A percentile compares a stretch with the other conserved stretches of the same genome.
Evolutionary conservation across 2,888 invertebrate species (phyloP).

Genomic region (Dryocosmus kuriphilus): DNA sequence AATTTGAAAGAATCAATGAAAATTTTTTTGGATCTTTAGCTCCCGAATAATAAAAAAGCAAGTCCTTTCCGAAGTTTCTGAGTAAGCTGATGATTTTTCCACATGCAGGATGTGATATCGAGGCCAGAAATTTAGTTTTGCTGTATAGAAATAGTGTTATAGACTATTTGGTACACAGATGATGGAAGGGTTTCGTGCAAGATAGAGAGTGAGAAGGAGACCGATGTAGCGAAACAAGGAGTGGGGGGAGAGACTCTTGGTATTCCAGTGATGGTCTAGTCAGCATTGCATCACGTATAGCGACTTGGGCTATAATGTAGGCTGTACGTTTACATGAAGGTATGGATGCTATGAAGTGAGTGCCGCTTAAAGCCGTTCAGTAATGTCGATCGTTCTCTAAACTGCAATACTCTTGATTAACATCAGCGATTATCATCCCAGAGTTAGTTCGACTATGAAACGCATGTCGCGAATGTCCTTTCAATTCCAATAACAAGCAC

Average conservation of each 20-base stretch:
- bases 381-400: constrained; percentile 23
- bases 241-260: constrained; percentile 55
- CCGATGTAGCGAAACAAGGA: constrained; percentile 20
- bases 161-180: constrained; percentile 59
- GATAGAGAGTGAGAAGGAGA: constrained; percentile 40
- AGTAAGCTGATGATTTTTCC: constrained; percentile 50
- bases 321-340: constrained; percentile 64
- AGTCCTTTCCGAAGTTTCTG: background rate
- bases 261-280: constrained; percentile 66
- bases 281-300: constrained; percentile 72
- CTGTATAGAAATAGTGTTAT: constrained; percentile 55
- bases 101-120: constrained; percentile 64
- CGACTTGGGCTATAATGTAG: constrained; percentile 63
- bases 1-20: no score
- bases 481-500: background rate
- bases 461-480: background rate
- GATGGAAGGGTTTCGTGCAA: constrained; percentile 57
- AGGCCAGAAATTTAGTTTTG: constrained; percentile 67
- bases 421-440: background rate
- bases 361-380: constrained; percentile 23
- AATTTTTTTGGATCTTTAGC: no score
- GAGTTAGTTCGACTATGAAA: background rate
- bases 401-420: constrained; percentile 15
- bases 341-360: constrained; percentile 51
- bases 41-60: no score